Evolutionary conservation across 2,113 vertebrate genomes (phyloP).

Genomic region (Chinchilla lanigera): DNA sequence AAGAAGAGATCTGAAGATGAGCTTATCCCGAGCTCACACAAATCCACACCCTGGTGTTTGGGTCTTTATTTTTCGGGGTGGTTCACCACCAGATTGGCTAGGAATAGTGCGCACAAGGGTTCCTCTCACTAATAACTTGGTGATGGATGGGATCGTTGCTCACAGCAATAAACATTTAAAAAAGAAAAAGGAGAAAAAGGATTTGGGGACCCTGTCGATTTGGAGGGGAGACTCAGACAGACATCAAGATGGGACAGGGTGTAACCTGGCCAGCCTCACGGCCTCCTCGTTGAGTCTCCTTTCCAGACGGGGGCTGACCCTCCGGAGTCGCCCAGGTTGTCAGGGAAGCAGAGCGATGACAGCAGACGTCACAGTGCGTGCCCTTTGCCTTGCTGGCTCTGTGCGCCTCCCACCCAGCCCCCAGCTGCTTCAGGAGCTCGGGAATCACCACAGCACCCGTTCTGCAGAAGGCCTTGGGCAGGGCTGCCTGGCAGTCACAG

Average conservation of each 20-base stretch:
- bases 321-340: fast-evolving
- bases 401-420: neutral
- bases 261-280: neutral
- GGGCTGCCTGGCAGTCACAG: fast-evolving
- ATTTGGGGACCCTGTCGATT: neutral
- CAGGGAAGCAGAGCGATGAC: fast-evolving
- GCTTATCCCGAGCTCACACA: fast-evolving
- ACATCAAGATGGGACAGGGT: fast-evolving
- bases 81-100: fast-evolving
- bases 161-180: neutral
- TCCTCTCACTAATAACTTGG: neutral
- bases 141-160: neutral
- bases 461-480: neutral
- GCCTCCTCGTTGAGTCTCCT: fast-evolving
- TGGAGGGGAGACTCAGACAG: neutral
- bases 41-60: fast-evolving
- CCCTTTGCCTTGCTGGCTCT: fast-evolving
- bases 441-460: fast-evolving
- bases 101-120: neutral
- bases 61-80: neutral
- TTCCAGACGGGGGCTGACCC: neutral
- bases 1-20: fast-evolving
- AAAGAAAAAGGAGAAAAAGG: neutral
- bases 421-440: neutral
- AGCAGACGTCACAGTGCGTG: fast-evolving